Base-by-base conservation (phyloP, 2,797 vertebrate genomes). In the Thripadectes ignobilis region DNA sequence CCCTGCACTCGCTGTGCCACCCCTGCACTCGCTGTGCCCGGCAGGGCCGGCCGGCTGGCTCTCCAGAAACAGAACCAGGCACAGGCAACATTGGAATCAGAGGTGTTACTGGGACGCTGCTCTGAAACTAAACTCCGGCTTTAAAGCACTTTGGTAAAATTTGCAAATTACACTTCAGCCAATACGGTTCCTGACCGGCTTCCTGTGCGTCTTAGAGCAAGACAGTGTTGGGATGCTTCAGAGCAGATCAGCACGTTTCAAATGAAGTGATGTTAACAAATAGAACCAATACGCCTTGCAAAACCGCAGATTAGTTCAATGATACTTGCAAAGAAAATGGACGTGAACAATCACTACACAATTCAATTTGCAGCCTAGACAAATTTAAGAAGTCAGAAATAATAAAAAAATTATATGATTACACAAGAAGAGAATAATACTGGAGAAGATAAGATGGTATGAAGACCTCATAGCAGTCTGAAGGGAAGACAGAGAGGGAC, bases 21-120 rank as follows among this genome's bases (percentile, higher is more conserved):
- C 17, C 41, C 17, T 43, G 41, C 41, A 22, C 21, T 32, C 6
- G 21, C 54, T 9, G 34, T 38, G 34, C 34, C 34, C 38, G 17
- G 36, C 36, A 14, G 39, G 19, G 29, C 20, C 21, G 4, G 2
- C 15, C 21, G 9, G 2, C 21, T 2, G 9, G 2, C 21, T 2
- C n/a, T 21, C 8, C 0, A 1, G 6, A 20, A 6, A 15, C 12
- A 4, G 11, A 41, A 30, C 7, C 59, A 16, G 29, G 5, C 6
- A 6, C 29, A 2, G 22, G 16, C 43, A 8, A 0, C 18, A 3
- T 3, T 30, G 7, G 22, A 48, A 15, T 11, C 38, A 9, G 19
- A 32, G 3, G 41, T 14, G 6, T 2, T 48, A 4, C 6, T 62
- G 48, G 18, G 32, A 7, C 43, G 2, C 39, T 16, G 21, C 34